Evolutionary conservation across 2,113 vertebrate species (phyloP).

Genomic region (Corythornis madagascariensis): DNA sequence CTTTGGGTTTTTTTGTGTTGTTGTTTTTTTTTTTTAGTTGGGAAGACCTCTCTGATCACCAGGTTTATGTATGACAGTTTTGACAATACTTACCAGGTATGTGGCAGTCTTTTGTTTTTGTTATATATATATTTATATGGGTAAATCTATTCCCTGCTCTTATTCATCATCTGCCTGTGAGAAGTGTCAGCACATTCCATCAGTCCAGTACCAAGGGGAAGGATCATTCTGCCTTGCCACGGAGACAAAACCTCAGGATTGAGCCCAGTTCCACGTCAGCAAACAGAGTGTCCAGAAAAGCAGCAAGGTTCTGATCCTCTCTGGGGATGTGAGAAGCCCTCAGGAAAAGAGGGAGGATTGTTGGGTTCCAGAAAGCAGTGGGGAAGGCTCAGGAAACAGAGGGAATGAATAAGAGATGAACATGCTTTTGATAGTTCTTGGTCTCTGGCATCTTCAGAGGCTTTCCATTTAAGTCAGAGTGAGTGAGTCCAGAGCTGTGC

Average conservation of each 20-base stretch:
- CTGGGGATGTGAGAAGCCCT: background rate
- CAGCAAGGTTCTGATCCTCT: background rate
- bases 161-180: background rate
- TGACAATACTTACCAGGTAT: conserved; percentile 69
- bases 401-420: background rate
- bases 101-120: background rate
- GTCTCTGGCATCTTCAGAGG: background rate
- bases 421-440: background rate
- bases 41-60: conserved; percentile 69
- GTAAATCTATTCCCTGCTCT: background rate
- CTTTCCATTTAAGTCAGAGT: background rate
- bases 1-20: background rate
- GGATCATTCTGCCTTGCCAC: background rate
- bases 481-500: background rate
- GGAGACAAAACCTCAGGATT: background rate
- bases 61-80: conserved; percentile 72
- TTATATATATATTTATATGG: background rate
- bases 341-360: background rate
- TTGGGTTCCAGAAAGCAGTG: background rate
- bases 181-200: background rate
- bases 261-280: background rate
- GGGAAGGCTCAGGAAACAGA: background rate
- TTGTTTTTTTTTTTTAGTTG: conserved; percentile 61
- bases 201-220: background rate
- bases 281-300: background rate